Conservation (phyloP, 2,797 vertebrate species). For the Lagothrix lagotricha region DNA sequence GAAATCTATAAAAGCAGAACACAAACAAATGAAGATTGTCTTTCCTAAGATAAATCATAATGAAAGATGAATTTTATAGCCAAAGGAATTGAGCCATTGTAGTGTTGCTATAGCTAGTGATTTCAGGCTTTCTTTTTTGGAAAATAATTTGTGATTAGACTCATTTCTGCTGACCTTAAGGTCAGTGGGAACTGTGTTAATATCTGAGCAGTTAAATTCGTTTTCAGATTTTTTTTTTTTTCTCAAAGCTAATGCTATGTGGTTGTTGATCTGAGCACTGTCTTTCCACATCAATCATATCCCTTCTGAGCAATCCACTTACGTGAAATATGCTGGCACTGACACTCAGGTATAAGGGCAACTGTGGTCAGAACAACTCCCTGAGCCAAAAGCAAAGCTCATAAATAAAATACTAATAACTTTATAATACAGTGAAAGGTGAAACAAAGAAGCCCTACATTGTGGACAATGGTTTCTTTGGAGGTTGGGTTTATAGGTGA, state of each 20-base stretch:
- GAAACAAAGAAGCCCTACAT: background rate
- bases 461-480: background rate
- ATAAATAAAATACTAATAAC: background rate
- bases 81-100: background rate
- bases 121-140: conserved; percentile 17
- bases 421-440: background rate
- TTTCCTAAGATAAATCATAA: background rate
- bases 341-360: background rate
- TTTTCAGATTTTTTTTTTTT: background rate
- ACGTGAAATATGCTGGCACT: background rate
- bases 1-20: conserved; percentile 35
- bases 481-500: background rate
- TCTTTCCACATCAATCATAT: background rate
- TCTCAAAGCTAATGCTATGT: background rate
- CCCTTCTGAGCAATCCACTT: background rate
- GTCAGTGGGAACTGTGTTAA: background rate
- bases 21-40: conserved; percentile 21
- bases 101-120: background rate
- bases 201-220: background rate
- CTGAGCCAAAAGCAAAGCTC: background rate
- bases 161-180: background rate
- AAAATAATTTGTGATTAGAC: background rate
- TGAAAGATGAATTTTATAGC: background rate
- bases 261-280: background rate
- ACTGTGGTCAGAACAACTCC: background rate